Conservation (phyloP, 37 sponge, comb jelly and placozoan genomes). For the Ephydatia muelleri region DNA sequence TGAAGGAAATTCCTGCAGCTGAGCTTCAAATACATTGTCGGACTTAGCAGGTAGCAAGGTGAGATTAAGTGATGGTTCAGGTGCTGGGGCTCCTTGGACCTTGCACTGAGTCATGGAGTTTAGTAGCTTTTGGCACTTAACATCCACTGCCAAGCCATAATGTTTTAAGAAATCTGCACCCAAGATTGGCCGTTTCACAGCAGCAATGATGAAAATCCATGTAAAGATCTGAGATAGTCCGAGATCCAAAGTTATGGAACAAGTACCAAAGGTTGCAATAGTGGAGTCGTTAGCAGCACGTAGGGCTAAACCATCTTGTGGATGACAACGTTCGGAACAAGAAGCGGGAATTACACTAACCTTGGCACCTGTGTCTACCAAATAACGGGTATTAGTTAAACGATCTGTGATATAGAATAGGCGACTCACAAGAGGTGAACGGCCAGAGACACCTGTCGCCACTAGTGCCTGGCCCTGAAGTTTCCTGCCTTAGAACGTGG, state of each 20-base stretch:
- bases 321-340: neutral
- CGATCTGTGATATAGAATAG: constrained; percentile 46
- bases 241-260: constrained; percentile 37
- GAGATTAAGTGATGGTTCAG: neutral
- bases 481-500: constrained; percentile 58
- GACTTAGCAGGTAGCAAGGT: neutral
- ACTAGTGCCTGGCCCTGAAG: constrained; percentile 55
- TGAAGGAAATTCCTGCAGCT: constrained; percentile 20
- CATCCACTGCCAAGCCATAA: constrained; percentile 29
- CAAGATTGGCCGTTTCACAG: constrained; percentile 26
- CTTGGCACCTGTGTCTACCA: constrained; percentile 69
- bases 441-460: constrained; percentile 69
- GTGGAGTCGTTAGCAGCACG: constrained; percentile 34
- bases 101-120: constrained; percentile 28
- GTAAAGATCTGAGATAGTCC: constrained; percentile 37
- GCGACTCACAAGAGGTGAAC: constrained; percentile 37
- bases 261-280: constrained; percentile 23
- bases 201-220: constrained; percentile 57
- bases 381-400: constrained; percentile 18
- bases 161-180: constrained; percentile 51
- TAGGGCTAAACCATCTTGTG: neutral
- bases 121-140: neutral
- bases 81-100: constrained; percentile 19
- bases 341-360: constrained; percentile 46
- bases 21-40: neutral